These are phyloP conservation scores for Drymonia ruficornis DNA, from an alignment of 2,888 invertebrate species.

Conservation along the genomic window DNA sequence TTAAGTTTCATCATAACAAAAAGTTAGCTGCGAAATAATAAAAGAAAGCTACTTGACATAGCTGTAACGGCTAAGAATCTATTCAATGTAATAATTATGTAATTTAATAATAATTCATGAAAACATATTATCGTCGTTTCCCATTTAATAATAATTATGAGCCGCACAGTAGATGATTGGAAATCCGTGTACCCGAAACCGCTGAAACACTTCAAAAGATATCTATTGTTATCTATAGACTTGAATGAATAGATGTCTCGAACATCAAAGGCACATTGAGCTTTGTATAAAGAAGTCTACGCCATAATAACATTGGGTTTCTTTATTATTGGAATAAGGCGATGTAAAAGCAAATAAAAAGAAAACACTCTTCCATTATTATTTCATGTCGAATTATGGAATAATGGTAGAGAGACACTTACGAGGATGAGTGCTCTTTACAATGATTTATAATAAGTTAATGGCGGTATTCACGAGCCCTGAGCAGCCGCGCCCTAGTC, in stretches of 20 bases:
- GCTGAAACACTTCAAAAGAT: slow-evolving; percentile 55
- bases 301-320: slow-evolving; percentile 55
- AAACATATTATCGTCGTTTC: background rate
- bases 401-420: slow-evolving; percentile 19
- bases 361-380: slow-evolving; percentile 24
- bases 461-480: no score
- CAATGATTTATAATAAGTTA: no score
- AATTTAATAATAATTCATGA: background rate
- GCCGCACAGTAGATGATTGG: slow-evolving; percentile 40
- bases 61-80: no score
- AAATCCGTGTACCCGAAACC: slow-evolving; percentile 48
- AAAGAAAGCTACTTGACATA: no score
- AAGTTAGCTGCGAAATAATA: no score
- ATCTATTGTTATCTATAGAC: slow-evolving; percentile 55
- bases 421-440: slow-evolving; percentile 15
- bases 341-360: slow-evolving; percentile 32
- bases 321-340: slow-evolving; percentile 44
- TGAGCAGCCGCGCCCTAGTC: no score
- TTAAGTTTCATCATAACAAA: no score
- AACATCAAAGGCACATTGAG: slow-evolving; percentile 54
- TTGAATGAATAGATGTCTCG: slow-evolving; percentile 55
- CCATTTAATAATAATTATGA: slow-evolving; percentile 15
- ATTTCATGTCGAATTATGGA: slow-evolving; percentile 22
- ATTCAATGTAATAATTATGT: no score
- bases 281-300: slow-evolving; percentile 49